These are phyloP conservation scores for Onthophagus taurus DNA, from an alignment of 1,140 invertebrate genomes.

Conservation along the genomic window DNA sequence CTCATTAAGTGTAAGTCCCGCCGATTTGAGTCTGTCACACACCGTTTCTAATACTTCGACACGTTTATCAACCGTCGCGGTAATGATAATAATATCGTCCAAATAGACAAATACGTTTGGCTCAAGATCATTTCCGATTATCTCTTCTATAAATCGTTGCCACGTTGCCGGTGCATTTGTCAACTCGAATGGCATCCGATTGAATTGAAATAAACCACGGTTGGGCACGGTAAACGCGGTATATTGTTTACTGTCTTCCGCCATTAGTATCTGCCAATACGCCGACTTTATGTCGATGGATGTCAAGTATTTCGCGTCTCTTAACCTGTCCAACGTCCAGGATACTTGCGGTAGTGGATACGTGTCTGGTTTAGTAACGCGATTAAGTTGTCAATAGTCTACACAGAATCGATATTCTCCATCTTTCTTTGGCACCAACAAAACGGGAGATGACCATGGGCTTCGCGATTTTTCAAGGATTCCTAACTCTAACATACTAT, in stretches of 20 bases:
- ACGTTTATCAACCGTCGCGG: no score
- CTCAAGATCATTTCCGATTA: no score
- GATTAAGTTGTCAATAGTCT: slow-evolving; percentile 13
- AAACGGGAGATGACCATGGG: no score
- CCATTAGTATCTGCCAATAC: slow-evolving; percentile 5
- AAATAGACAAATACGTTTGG: no score
- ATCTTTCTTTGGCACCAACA: slow-evolving; percentile 37
- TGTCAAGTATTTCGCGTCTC: slow-evolving; percentile 4
- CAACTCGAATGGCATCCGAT: no score
- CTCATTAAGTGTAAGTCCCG: no score
- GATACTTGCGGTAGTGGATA: slow-evolving; percentile 10
- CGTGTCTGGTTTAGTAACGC: slow-evolving; percentile 5
- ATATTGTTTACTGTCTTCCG: not conserved
- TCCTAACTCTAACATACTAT: slow-evolving; percentile 21
- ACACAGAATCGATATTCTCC: slow-evolving; percentile 34
- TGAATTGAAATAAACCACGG: no score
- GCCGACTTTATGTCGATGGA: slow-evolving; percentile 1
- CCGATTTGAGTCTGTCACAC: no score
- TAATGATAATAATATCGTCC: no score
- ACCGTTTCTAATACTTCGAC: no score
- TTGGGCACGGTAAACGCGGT: slow-evolving; percentile 4
- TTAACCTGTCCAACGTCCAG: slow-evolving; percentile 7
- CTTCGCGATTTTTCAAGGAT: slow-evolving; percentile 26
- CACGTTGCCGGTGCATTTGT: no score
- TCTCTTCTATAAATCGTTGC: no score